Evolutionary conservation across 2,113 vertebrate species (phyloP).

Genomic region (Vulpes lagopus): DNA sequence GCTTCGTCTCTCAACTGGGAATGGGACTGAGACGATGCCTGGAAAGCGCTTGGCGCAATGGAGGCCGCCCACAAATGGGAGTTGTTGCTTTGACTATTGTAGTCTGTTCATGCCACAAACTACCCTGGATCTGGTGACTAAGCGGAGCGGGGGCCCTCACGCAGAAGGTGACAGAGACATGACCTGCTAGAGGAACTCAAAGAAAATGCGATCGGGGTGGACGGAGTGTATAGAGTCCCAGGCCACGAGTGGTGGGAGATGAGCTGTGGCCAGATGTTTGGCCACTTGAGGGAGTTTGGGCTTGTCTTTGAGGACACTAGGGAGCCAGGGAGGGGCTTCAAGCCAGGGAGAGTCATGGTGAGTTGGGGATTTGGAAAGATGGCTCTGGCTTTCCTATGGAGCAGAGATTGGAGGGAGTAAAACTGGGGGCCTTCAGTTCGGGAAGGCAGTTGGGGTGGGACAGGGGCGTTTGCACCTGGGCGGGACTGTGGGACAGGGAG

Average conservation of each 20-base stretch:
- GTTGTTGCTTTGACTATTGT: not conserved
- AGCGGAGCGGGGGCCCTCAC: not conserved
- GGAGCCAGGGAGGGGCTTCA: not conserved
- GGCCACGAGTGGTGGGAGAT: not conserved
- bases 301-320: not conserved
- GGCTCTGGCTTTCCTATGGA: not conserved
- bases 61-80: slow-evolving; percentile 38
- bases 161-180: not conserved
- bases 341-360: not conserved
- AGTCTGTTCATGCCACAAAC: not conserved
- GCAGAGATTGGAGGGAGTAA: not conserved
- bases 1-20: not conserved
- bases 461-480: not conserved
- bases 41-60: not conserved
- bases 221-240: not conserved
- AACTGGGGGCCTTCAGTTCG: not conserved
- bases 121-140: not conserved
- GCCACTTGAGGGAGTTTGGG: slow-evolving; percentile 18
- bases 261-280: slow-evolving; percentile 14
- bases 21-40: not conserved
- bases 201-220: not conserved
- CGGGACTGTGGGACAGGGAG: not conserved
- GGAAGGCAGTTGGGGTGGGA: not conserved
- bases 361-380: not conserved
- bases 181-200: slow-evolving; percentile 20